phyloP scores from a whole-genome alignment of 2,888 invertebrate genomes.

The Harmothoe impar region DNA sequence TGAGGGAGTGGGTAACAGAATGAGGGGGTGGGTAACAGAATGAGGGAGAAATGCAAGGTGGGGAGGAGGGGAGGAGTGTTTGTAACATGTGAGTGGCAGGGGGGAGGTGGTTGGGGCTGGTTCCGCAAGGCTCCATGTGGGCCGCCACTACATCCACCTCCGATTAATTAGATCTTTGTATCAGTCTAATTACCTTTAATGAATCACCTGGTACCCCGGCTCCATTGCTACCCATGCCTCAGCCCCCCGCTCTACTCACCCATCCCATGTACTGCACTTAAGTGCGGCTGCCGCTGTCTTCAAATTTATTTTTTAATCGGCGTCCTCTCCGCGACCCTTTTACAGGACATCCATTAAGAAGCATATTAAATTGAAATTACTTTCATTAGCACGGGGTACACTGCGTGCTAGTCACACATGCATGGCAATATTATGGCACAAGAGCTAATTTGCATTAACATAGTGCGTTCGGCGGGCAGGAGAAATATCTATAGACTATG shows the following conservation, averaged over 20 bases:
- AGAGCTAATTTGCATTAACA: background rate
- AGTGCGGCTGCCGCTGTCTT: background rate
- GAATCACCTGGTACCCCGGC: conserved; percentile 31
- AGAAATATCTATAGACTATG: background rate
- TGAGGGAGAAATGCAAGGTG: too few species aligned
- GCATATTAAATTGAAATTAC: conserved; percentile 59
- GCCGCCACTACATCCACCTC: background rate
- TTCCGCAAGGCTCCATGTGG: background rate
- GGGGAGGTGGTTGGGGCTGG: background rate
- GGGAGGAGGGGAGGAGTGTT: background rate
- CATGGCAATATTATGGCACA: background rate
- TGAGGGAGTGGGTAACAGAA: too few species aligned
- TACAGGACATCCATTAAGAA: conserved; percentile 24
- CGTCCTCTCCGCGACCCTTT: background rate
- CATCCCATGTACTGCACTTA: too few species aligned
- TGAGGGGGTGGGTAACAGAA: too few species aligned
- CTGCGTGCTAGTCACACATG: conserved; percentile 1
- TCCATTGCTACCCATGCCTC: background rate
- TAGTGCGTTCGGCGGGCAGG: background rate
- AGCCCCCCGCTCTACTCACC: background rate
- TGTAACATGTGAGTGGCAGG: background rate
- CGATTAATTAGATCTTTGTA: conserved; percentile 55
- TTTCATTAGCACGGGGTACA: conserved; percentile 26
- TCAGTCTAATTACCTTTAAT: conserved; percentile 43
- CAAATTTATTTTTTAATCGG: background rate